phyloP scores from a whole-genome alignment of 2,113 vertebrate species.

The Epinephelus cyanopodus region DNA sequence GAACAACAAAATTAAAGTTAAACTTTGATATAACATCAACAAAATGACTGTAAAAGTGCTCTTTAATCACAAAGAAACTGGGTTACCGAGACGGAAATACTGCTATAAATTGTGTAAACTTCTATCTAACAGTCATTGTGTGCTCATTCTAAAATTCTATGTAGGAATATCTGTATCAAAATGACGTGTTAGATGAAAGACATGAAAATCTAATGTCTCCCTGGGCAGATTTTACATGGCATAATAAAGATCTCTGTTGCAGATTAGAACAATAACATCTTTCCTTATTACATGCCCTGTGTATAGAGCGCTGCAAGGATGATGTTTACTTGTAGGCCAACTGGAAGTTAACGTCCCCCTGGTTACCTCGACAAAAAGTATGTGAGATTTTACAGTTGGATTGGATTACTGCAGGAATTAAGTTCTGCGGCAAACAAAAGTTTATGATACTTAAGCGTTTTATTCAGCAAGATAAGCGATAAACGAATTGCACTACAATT shows the following conservation, averaged over 20 bases:
- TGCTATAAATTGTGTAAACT: not conserved
- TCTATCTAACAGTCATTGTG: too few species aligned
- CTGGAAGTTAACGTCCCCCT: too few species aligned
- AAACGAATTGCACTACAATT: too few species aligned
- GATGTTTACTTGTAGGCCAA: too few species aligned
- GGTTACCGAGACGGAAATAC: not conserved
- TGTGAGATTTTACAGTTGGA: too few species aligned
- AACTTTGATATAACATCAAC: not conserved
- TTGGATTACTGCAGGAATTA: too few species aligned
- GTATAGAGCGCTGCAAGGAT: too few species aligned
- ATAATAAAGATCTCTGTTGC: not conserved
- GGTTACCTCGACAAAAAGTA: too few species aligned
- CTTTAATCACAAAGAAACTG: not conserved
- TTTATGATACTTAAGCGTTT: too few species aligned
- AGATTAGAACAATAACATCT: not conserved
- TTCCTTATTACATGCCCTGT: not conserved
- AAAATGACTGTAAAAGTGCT: not conserved
- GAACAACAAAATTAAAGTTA: not conserved
- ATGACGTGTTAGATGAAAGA: not conserved
- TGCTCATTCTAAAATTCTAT: too few species aligned
- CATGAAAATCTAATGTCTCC: not conserved
- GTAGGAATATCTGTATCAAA: not conserved
- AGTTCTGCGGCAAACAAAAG: too few species aligned
- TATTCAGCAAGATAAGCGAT: too few species aligned
- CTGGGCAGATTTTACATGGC: not conserved